Evolutionary conservation across 2,797 vertebrate species (phyloP).

Genomic region (Syngnathus rostellatus): DNA sequence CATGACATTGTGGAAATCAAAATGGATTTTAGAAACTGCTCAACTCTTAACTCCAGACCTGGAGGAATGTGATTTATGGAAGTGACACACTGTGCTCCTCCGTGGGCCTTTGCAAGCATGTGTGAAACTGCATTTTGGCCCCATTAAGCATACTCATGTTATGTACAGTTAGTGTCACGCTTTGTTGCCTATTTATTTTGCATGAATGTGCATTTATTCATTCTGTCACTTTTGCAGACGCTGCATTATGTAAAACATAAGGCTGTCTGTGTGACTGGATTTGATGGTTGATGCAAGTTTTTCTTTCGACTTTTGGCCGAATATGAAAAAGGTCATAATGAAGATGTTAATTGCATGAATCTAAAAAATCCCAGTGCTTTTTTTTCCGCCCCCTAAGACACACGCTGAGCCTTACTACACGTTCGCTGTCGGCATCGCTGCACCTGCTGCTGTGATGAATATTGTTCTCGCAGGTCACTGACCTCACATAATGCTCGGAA

Average conservation of each 20-base stretch:
- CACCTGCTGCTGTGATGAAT: not conserved
- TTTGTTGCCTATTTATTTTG: conserved; percentile 6
- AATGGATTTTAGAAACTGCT: conserved; percentile 64
- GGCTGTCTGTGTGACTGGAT: not conserved
- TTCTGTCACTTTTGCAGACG: not conserved
- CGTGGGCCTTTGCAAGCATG: conserved; percentile 37
- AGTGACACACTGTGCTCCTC: conserved; percentile 38
- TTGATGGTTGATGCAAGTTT: not conserved
- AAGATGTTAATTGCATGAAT: not conserved
- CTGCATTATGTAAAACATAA: not conserved
- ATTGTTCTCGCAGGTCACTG: not conserved
- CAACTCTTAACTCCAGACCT: conserved; percentile 55
- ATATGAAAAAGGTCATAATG: not conserved
- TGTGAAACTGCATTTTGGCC: conserved; percentile 48
- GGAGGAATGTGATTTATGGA: conserved; percentile 61
- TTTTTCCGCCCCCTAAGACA: not conserved
- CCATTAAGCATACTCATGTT: conserved; percentile 49
- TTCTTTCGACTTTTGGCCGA: not conserved
- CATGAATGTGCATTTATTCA: conserved; percentile 1
- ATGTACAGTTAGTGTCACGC: conserved; percentile 24
- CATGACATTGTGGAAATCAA: conserved; percentile 54
- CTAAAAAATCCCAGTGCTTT: not conserved
- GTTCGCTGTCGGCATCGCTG: not conserved
- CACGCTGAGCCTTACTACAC: not conserved
- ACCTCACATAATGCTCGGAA: not conserved